phyloP scores from a whole-genome alignment of 2,888 invertebrate genomes.

The Gryllus longicercus region DNA sequence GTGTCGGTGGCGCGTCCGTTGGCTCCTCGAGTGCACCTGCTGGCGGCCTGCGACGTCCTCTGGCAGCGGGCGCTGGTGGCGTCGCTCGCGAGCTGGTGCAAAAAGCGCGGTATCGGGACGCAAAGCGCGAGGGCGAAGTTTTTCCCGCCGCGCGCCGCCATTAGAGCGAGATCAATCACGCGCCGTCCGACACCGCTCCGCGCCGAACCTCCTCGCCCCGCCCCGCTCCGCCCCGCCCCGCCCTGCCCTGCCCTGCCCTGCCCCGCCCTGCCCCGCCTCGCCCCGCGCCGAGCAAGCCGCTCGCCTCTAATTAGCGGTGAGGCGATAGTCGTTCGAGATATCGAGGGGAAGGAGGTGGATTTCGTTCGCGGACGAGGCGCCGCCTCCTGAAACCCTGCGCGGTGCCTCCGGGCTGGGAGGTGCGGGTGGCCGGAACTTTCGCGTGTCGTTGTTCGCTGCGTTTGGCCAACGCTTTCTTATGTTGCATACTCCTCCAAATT shows the following conservation, averaged over 20 bases:
- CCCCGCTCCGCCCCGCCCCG: not conserved
- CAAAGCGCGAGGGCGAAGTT: not conserved
- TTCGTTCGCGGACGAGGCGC: not conserved
- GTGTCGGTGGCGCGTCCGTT: too few species aligned
- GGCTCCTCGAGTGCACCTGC: too few species aligned
- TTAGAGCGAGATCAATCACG: conserved; percentile 6
- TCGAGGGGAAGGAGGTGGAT: not conserved
- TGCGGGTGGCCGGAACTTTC: too few species aligned
- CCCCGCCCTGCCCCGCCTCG: not conserved
- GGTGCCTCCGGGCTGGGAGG: not conserved
- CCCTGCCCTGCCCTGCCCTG: not conserved
- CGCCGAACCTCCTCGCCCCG: not conserved
- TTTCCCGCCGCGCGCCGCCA: not conserved
- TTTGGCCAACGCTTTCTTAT: too few species aligned
- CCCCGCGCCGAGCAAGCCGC: not conserved
- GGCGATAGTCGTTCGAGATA: not conserved
- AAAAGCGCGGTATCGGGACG: too few species aligned
- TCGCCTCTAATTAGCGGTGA: not conserved
- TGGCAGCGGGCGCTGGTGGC: too few species aligned
- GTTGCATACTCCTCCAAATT: too few species aligned
- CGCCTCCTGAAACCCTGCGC: not conserved
- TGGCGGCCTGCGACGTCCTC: too few species aligned
- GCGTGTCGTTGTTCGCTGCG: too few species aligned
- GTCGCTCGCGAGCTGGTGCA: too few species aligned
- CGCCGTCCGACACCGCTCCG: not conserved